Base-by-base conservation (phyloP, 1,140 invertebrate genomes). In the Drosophila sproati region DNA sequence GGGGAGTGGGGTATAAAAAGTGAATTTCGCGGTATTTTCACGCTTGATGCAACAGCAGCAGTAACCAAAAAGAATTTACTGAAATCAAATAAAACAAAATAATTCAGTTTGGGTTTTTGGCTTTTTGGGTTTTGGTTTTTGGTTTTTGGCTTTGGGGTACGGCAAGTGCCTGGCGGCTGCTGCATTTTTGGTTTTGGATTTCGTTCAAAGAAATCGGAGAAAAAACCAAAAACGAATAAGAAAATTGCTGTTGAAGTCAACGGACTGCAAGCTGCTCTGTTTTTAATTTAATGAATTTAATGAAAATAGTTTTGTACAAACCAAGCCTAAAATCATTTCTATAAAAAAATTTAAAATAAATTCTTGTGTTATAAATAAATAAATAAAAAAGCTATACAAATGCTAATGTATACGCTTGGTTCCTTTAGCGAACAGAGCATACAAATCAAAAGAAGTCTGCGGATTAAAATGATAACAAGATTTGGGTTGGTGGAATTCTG, bases 1-100 rank as follows among this genome's bases (percentile, higher is more conserved):
- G 54, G 62, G 12, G 5, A 29, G 37, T 5, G 20, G 7, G 55
- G 10, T 7, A 39, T 39, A 83, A 80, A 83, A 83, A 67, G 43
- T 31, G 80, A 79, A 88, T 88, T 91, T 91, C 91, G 91, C 86
- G 90, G 91, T 91, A 91, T 91, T 91, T 91, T 91, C 73, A 91
- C 91, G 91, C 91, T 88, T 91, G 61, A 79, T 48, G 70, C 77
- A 75, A 57, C 74, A 60, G 35, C 48, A 66, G 20, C 20, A 20
- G 20, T 12, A 51, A 41, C 45, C 51, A 32, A 32, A 63, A 51
- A 50, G 10, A 43, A 43, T 4, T n/a, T 43, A 43, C 10, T 43
- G n/a, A 3, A 41, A 31, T 0, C 10, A 45, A 31, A 41, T 31
- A n/a, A 37, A 56, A 56, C 12, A 59, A 47, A 41, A 63, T 50